Evolutionary conservation across 1,140 invertebrate species (phyloP), one percentile per base, ranked within the genome.

Genomic region (Zaprionus taronus): DNA sequence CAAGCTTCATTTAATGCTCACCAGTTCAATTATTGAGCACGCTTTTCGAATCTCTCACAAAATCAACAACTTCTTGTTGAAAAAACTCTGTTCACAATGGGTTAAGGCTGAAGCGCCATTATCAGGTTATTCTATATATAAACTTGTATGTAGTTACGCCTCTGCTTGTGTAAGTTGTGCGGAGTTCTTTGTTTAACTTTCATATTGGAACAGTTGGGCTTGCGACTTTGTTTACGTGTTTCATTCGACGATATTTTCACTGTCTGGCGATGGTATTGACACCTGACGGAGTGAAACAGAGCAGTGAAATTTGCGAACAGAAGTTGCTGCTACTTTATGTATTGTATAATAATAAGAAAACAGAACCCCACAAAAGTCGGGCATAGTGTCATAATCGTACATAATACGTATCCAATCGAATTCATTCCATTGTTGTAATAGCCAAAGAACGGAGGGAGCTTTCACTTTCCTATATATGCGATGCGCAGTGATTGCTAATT

Each of bases 161-260:
- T 56, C 15, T 26, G 53, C 53, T 58, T 58, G n/a, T 36, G 20
- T 38, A 61, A 73, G 26, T 31, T 36, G 15, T 38, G 31, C 24
- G 51, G 12, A 53, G 60, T 80, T 69, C 68, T 79, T 81, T 71
- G 79, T 84, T 72, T 66, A 58, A 51, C 12, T 72, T 76, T 72
- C 62, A 62, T 87, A 79, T 87, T 87, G 67, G 67, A 90, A 87
- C 84, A 87, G 84, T 79, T 87, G 84, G 34, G 67, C 73, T 79
- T 49, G 75, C 64, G 84, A 75, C 84, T 26, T 36, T 76, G 68
- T 72, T 72, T 65, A 34, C 41, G 28, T 26, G 38, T 61, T 56
- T 77, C 41, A 56, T 58, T 61, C 66, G 38, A 38, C 17, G 11
- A 17, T 36, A 20, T 65, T 72, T 72, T 72, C 53, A 58, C 57